These are phyloP conservation scores for Aphodius granarius DNA, from an alignment of 2,888 invertebrate species.

Conservation along the genomic window DNA sequence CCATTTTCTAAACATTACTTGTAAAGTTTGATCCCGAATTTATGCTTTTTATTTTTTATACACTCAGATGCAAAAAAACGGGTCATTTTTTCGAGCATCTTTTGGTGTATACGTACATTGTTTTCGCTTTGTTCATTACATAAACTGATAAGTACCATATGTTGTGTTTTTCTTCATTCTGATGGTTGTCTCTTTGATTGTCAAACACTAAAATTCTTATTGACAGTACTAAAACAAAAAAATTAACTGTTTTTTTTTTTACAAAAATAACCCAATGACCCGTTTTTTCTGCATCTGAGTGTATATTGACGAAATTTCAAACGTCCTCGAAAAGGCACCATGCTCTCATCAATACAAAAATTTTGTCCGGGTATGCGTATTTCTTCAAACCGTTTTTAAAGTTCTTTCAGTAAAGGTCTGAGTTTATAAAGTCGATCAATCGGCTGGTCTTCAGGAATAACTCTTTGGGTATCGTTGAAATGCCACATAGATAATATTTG, in stretches of 20 bases:
- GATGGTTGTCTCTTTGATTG: too few relatives aligned
- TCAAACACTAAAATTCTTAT: too few relatives aligned
- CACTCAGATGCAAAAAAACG: too few relatives aligned
- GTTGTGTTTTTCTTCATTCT: too few relatives aligned
- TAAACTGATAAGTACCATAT: too few relatives aligned
- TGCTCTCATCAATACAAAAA: conserved; percentile 35
- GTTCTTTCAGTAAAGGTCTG: conserved; percentile 8
- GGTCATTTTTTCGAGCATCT: too few relatives aligned
- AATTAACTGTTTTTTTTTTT: too few relatives aligned
- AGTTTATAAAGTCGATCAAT: conserved; percentile 27
- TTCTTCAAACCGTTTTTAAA: not conserved
- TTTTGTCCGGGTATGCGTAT: conserved; percentile 27
- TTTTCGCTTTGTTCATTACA: too few relatives aligned
- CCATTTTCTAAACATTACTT: conserved; percentile 23
- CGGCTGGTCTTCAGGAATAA: not conserved
- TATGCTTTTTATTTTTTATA: conserved; percentile 24
- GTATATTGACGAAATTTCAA: conserved; percentile 16
- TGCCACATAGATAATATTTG: conserved; percentile 20
- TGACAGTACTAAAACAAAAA: too few relatives aligned
- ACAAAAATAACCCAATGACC: too few relatives aligned
- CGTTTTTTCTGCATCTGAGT: too few relatives aligned
- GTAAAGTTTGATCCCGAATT: conserved; percentile 28
- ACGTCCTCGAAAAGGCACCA: conserved; percentile 23
- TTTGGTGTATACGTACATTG: too few relatives aligned
- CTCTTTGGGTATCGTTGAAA: conserved; percentile 23